phyloP scores from a whole-genome alignment of 92 coral and sea anemone genomes.

The Epizoanthus scotinus region DNA sequence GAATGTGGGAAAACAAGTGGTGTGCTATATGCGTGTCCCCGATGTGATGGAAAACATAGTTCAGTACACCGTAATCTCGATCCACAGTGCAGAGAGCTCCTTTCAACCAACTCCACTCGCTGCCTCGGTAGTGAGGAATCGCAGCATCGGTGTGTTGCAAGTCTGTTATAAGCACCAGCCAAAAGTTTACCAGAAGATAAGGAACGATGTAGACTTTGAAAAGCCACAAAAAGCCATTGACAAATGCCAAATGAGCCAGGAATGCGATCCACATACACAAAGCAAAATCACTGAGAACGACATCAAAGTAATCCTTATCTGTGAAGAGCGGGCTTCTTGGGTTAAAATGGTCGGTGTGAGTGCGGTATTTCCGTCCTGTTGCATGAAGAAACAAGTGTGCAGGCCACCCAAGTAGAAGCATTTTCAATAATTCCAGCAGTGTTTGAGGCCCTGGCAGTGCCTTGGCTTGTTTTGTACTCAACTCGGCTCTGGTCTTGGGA shows the following conservation, averaged over 20 bases:
- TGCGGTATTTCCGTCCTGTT: conserved; percentile 56
- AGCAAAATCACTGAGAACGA: conserved; percentile 63
- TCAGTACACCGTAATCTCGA: conserved; percentile 61
- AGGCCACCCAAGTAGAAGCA: conserved; percentile 56
- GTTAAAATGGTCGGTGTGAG: conserved; percentile 70
- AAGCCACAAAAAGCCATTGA: conserved; percentile 50
- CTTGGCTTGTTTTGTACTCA: not conserved
- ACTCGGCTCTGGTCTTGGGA: conserved; percentile 50
- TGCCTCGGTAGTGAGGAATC: conserved; percentile 62
- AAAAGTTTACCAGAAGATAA: conserved; percentile 60
- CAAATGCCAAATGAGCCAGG: conserved; percentile 51
- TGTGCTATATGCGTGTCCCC: conserved; percentile 67
- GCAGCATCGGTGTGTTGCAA: conserved; percentile 67
- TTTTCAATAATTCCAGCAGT: conserved; percentile 24
- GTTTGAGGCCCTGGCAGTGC: conserved; percentile 20
- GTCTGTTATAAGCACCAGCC: conserved; percentile 65
- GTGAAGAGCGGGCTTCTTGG: conserved; percentile 63
- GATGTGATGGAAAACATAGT: conserved; percentile 65
- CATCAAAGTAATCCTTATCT: conserved; percentile 49
- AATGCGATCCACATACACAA: conserved; percentile 53
- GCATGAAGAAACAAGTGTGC: conserved; percentile 49
- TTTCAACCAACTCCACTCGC: conserved; percentile 65
- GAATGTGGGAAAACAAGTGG: conserved; percentile 60
- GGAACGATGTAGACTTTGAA: conserved; percentile 58
- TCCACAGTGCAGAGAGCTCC: conserved; percentile 71